A percentile compares a stretch with the other conserved stretches of the same genome.
Evolutionary conservation across 2,797 vertebrate species (phyloP).

Genomic region (Tragelaphus oryx): DNA sequence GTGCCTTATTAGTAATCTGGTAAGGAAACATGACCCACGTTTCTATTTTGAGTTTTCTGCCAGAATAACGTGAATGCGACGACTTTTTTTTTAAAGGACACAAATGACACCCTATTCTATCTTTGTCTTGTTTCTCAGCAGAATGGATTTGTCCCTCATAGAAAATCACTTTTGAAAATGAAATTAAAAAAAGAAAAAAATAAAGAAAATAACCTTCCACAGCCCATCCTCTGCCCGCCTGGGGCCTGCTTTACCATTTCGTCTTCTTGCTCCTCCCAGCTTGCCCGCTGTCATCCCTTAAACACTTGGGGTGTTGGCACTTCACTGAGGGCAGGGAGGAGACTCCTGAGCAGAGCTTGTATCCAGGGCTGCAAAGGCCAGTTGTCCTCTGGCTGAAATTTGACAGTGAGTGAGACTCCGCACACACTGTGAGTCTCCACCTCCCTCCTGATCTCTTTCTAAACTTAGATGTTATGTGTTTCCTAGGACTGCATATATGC

Average conservation of each 20-base stretch:
- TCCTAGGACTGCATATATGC: background rate
- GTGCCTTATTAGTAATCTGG: background rate
- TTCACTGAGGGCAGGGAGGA: too few relatives aligned
- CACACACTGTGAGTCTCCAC: background rate
- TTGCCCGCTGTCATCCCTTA: accelerated
- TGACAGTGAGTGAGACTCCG: background rate
- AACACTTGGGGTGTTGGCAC: background rate
- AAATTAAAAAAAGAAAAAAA: background rate
- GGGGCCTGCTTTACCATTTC: background rate
- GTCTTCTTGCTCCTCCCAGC: background rate
- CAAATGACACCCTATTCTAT: background rate
- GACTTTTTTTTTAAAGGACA: background rate
- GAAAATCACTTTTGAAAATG: background rate
- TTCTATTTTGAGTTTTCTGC: slow-evolving; percentile 51
- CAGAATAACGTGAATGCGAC: background rate
- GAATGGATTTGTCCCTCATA: background rate
- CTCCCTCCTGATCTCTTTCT: background rate
- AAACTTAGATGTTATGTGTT: background rate
- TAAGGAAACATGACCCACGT: background rate
- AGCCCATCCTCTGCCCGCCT: background rate
- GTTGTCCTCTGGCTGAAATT: background rate
- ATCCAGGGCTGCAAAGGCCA: background rate
- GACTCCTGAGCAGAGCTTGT: background rate
- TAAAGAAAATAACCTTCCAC: background rate
- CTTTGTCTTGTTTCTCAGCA: background rate